phyloP scores from a whole-genome alignment of 2,797 vertebrate genomes.

The Platalea minor region DNA sequence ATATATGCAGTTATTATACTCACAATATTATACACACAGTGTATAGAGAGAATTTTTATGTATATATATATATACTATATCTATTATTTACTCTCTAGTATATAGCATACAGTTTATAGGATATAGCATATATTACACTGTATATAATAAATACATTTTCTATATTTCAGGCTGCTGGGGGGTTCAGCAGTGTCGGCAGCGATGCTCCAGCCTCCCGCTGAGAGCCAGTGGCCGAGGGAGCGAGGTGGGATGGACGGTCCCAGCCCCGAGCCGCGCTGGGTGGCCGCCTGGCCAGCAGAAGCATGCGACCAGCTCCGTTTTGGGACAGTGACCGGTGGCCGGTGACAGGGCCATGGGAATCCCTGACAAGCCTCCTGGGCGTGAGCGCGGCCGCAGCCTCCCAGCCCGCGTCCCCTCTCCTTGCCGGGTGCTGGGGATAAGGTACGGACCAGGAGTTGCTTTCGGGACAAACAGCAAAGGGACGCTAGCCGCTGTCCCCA shows the following conservation, averaged over 20 bases:
- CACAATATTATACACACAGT: background rate
- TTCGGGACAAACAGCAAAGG: background rate
- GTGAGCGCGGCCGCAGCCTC: background rate
- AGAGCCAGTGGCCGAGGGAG: fast-evolving
- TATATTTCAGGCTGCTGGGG: background rate
- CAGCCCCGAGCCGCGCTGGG: fast-evolving
- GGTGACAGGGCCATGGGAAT: background rate
- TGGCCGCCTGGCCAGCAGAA: background rate
- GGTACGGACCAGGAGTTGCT: background rate
- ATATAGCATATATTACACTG: background rate
- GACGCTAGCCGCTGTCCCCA: background rate
- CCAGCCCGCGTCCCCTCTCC: fast-evolving
- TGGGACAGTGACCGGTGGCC: background rate
- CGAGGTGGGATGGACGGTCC: fast-evolving
- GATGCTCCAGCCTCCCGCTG: background rate
- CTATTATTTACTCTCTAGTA: background rate
- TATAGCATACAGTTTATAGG: background rate
- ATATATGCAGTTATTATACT: background rate
- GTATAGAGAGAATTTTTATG: too few relatives aligned
- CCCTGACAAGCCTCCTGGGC: background rate
- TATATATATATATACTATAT: too few relatives aligned
- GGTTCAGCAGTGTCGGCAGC: background rate
- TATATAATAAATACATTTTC: background rate
- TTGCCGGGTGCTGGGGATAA: fast-evolving
- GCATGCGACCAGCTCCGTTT: background rate